These are phyloP conservation scores for Eidolon dupreanum DNA, from an alignment of 2,797 vertebrate genomes.

Conservation along the genomic window DNA sequence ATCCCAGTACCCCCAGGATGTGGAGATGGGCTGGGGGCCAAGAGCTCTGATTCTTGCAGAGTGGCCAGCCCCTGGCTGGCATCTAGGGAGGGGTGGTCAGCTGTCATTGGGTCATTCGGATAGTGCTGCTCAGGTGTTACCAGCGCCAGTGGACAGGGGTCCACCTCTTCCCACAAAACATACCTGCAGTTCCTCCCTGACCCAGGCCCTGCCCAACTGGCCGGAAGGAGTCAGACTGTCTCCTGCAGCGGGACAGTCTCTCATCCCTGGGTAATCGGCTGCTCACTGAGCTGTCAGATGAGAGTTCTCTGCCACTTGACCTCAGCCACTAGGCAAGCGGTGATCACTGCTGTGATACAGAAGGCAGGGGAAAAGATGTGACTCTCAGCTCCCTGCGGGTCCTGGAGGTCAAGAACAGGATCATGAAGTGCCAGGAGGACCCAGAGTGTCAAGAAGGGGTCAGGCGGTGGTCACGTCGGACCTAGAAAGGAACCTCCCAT, in stretches of 20 bases:
- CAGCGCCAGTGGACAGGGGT: neutral
- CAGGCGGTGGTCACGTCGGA: neutral
- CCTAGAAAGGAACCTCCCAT: neutral
- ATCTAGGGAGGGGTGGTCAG: neutral
- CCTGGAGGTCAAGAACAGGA: neutral
- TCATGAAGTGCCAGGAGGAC: neutral
- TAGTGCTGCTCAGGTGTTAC: neutral
- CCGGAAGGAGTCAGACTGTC: constrained; percentile 35
- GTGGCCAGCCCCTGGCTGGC: neutral
- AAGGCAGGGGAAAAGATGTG: neutral
- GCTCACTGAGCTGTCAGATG: constrained; percentile 15
- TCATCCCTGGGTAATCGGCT: neutral
- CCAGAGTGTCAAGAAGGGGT: neutral
- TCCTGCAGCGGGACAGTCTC: neutral
- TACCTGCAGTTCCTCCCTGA: neutral
- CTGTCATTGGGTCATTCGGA: neutral
- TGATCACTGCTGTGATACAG: neutral
- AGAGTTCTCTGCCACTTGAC: neutral
- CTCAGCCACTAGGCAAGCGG: neutral
- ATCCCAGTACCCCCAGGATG: neutral
- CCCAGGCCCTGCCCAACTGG: neutral
- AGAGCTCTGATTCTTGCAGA: neutral
- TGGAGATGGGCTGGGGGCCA: neutral
- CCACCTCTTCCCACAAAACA: neutral
- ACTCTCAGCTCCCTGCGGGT: neutral